Percentiles rank a stretch among this genome's conserved stretches.
Conservation (phyloP, 2,888 invertebrate species). For the Chrysopilus asiliformis region DNA sequence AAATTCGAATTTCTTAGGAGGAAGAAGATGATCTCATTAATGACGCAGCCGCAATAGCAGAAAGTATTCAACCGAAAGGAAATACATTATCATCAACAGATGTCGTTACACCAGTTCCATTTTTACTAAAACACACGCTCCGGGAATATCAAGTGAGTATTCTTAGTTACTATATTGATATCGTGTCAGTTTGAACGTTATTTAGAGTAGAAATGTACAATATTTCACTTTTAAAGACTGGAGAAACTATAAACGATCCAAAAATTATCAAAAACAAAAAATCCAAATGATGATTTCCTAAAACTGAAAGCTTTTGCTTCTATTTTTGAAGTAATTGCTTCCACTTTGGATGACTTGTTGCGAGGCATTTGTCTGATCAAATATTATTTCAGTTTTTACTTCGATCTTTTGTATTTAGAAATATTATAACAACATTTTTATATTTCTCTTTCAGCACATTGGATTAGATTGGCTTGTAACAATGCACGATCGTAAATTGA, state of each 20-base stretch:
- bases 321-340: constrained; percentile 8
- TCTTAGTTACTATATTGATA: not conserved
- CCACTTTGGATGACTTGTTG: constrained; percentile 1
- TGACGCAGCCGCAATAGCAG: constrained; percentile 86
- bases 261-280: too few relatives aligned
- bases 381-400: not conserved
- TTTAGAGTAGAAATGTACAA: not conserved
- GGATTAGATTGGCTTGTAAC: constrained; percentile 96
- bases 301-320: constrained; percentile 5
- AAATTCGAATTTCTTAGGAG: constrained; percentile 14
- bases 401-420: not conserved
- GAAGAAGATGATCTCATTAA: constrained; percentile 62
- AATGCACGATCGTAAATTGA: constrained; percentile 86
- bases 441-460: constrained; percentile 51
- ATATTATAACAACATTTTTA: not conserved
- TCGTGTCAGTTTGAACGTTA: not conserved
- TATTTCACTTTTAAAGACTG: not conserved
- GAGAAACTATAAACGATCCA: not conserved
- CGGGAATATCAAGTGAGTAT: constrained; percentile 63
- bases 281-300: constrained; percentile 8
- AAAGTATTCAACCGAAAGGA: constrained; percentile 95
- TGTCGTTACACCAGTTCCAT: constrained; percentile 87
- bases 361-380: constrained; percentile 13
- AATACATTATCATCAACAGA: constrained; percentile 90
- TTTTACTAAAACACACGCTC: constrained; percentile 75